phyloP scores from a whole-genome alignment of 2,888 invertebrate genomes.

The Trimorus sp. region DNA sequence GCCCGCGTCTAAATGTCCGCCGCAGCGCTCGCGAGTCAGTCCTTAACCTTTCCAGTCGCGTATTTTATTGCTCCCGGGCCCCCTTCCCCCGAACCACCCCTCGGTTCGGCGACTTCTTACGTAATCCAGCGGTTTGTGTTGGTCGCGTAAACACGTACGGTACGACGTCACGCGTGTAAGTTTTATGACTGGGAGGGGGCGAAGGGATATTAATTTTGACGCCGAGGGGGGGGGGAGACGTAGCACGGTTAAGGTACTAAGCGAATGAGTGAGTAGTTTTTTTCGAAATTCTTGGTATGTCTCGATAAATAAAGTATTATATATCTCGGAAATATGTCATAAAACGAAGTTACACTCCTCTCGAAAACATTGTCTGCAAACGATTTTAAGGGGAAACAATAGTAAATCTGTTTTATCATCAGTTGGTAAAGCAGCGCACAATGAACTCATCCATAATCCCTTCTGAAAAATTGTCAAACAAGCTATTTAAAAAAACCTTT shows the following conservation, averaged over 20 bases:
- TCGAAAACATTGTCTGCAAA: too few relatives aligned
- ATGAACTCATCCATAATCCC: too few relatives aligned
- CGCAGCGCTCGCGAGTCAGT: conserved; percentile 65
- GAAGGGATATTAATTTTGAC: conserved; percentile 56
- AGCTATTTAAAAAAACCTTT: too few relatives aligned
- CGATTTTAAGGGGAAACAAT: too few relatives aligned
- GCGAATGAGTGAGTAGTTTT: too few relatives aligned
- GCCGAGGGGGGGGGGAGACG: too few relatives aligned
- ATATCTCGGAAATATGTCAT: too few relatives aligned
- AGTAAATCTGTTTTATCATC: neutral
- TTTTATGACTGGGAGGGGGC: conserved; percentile 45
- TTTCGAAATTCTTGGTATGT: too few relatives aligned
- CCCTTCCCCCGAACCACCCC: conserved; percentile 31
- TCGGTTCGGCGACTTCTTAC: conserved; percentile 52
- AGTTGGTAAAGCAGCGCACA: neutral
- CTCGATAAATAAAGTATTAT: too few relatives aligned
- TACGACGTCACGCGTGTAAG: conserved; percentile 35
- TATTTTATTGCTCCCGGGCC: conserved; percentile 69
- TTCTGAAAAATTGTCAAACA: too few relatives aligned
- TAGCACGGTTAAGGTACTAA: too few relatives aligned
- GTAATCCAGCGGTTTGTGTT: conserved; percentile 51
- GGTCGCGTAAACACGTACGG: conserved; percentile 37
- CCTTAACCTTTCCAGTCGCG: conserved; percentile 70
- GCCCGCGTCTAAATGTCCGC: conserved; percentile 69
- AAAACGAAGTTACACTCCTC: too few relatives aligned